Evolutionary conservation across 2,888 invertebrate species (phyloP).

Genomic region (Scaptomyza cyrtandrae): DNA sequence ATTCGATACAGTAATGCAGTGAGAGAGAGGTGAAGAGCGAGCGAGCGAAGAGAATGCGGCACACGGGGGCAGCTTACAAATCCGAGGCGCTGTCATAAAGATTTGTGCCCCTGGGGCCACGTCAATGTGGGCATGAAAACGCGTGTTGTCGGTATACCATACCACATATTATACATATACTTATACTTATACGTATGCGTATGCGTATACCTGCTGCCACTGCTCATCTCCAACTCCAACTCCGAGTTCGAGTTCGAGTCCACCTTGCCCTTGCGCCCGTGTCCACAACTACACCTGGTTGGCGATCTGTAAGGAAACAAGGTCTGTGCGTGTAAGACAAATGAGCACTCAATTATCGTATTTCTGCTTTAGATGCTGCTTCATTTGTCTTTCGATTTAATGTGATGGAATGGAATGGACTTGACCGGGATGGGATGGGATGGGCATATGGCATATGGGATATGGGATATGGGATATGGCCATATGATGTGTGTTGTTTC

Average conservation of each 20-base stretch:
- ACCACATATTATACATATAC: slow-evolving; percentile 62
- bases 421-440: neutral
- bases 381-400: slow-evolving; percentile 68
- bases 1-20: slow-evolving; percentile 71
- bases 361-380: slow-evolving; percentile 74
- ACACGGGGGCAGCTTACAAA: slow-evolving; percentile 48
- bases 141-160: slow-evolving; percentile 61
- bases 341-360: slow-evolving; percentile 79
- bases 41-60: slow-evolving; percentile 11
- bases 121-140: slow-evolving; percentile 72
- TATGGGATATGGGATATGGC: neutral
- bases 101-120: slow-evolving; percentile 56
- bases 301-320: slow-evolving; percentile 34
- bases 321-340: slow-evolving; percentile 69
- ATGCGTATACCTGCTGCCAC: slow-evolving; percentile 30
- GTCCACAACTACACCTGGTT: slow-evolving; percentile 9
- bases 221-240: no score
- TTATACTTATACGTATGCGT: neutral
- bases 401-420: slow-evolving; percentile 50
- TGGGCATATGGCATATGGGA: neutral
- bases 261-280: neutral
- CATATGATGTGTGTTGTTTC: no score
- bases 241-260: slow-evolving; percentile 6
- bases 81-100: slow-evolving; percentile 71
- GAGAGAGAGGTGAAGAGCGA: slow-evolving; percentile 2